These are phyloP conservation scores for Corydoras sp. DNA, from an alignment of 2,113 vertebrate genomes.

Conservation along the genomic window DNA sequence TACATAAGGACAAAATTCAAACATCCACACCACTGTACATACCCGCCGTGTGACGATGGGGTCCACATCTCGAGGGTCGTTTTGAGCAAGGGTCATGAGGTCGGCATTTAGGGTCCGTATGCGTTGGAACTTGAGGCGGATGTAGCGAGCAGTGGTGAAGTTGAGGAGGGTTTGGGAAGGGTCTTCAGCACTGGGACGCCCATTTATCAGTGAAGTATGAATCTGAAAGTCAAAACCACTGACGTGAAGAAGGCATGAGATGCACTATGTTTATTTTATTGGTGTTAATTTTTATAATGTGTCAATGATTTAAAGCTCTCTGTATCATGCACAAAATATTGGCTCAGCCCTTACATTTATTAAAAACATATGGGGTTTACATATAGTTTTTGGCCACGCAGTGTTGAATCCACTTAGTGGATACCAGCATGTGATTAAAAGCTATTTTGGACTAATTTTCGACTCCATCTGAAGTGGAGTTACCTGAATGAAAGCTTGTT, in stretches of 20 bases:
- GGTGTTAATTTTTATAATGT: too few relatives aligned
- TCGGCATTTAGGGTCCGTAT: constrained; percentile 94
- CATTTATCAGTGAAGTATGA: constrained; percentile 92
- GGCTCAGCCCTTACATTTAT: too few relatives aligned
- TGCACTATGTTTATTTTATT: not conserved
- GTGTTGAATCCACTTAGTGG: too few relatives aligned
- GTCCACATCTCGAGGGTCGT: constrained; percentile 80
- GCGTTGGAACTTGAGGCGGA: constrained; percentile 84
- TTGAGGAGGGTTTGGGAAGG: constrained; percentile 81
- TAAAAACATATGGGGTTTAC: too few relatives aligned
- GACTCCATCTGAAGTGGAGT: too few relatives aligned
- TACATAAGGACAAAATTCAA: not conserved
- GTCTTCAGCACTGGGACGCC: constrained; percentile 90
- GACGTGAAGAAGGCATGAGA: not conserved
- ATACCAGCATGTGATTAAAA: too few relatives aligned
- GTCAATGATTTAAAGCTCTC: too few relatives aligned
- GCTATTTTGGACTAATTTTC: too few relatives aligned
- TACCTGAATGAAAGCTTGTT: not conserved
- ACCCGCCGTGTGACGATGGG: constrained; percentile 88
- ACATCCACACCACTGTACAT: constrained; percentile 50
- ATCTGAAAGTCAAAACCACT: constrained; percentile 66
- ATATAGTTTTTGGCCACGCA: too few relatives aligned
- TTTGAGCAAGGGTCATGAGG: constrained; percentile 88
- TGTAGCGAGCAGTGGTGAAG: constrained; percentile 92
- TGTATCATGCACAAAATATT: too few relatives aligned